phyloP scores from a whole-genome alignment of 2,113 vertebrate species.

The Semnornis frantzii region DNA sequence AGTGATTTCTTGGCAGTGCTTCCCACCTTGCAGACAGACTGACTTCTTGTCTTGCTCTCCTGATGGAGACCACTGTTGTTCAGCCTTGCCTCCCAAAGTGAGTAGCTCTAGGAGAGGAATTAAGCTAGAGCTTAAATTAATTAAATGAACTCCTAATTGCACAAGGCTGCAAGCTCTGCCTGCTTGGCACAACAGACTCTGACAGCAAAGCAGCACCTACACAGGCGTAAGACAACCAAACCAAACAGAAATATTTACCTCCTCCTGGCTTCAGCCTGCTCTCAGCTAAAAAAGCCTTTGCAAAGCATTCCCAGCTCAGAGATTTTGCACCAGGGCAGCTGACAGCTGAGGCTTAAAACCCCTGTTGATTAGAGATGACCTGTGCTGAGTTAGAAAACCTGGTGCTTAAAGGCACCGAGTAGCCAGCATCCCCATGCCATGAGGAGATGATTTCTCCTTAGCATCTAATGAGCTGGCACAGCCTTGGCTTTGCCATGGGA shows the following conservation, averaged over 20 bases:
- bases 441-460: background rate
- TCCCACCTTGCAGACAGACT: background rate
- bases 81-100: background rate
- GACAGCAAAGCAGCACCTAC: background rate
- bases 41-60: background rate
- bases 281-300: background rate
- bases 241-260: background rate
- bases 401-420: background rate
- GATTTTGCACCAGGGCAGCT: background rate
- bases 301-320: background rate
- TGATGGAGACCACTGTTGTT: accelerated
- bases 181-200: background rate
- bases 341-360: background rate
- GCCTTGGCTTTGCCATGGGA: background rate
- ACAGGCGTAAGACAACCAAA: background rate
- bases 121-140: background rate
- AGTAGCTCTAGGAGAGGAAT: background rate
- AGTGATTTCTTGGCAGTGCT: background rate
- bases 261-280: background rate
- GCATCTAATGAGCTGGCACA: background rate
- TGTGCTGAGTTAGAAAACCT: background rate
- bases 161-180: background rate
- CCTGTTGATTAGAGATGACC: background rate
- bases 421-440: background rate
- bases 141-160: no score